Evolutionary conservation across 2,888 invertebrate species (phyloP).

Genomic region (Orgyia antiqua): DNA sequence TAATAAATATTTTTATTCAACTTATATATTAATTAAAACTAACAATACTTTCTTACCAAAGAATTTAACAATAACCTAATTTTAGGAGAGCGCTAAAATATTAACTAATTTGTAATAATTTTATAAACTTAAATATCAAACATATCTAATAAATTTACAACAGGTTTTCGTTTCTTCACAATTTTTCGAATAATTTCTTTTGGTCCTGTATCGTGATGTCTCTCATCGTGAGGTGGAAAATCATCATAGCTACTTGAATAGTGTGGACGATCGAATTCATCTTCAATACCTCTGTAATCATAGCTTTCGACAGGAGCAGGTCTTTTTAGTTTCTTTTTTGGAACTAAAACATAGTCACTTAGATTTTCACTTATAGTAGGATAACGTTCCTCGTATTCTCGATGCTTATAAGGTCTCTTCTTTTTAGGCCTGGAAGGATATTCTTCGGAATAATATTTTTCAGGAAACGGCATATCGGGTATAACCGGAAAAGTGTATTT

Average conservation of each 20-base stretch:
- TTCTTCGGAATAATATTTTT: constrained; percentile 51
- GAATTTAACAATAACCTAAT: too few relatives aligned
- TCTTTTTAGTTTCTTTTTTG: constrained; percentile 60
- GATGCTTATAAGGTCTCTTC: constrained; percentile 48
- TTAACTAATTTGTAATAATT: constrained; percentile 53
- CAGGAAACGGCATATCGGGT: constrained; percentile 44
- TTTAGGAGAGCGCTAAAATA: too few relatives aligned
- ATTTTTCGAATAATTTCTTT: constrained; percentile 61
- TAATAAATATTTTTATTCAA: too few relatives aligned
- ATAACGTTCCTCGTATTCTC: constrained; percentile 38
- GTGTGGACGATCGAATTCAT: constrained; percentile 53
- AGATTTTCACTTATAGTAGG: constrained; percentile 38
- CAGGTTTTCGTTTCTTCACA: constrained; percentile 58
- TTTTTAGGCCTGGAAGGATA: constrained; percentile 50
- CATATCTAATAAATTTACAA: constrained; percentile 62
- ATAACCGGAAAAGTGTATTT: constrained; percentile 41
- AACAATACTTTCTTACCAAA: too few relatives aligned
- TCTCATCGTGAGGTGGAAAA: constrained; percentile 40
- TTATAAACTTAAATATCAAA: constrained; percentile 57
- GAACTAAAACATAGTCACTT: constrained; percentile 62
- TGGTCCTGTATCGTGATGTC: constrained; percentile 34
- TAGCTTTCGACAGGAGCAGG: constrained; percentile 43
- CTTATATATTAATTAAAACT: too few relatives aligned
- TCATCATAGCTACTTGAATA: constrained; percentile 37
- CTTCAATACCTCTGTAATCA: constrained; percentile 50